Evolutionary conservation across 2,113 vertebrate genomes (phyloP), one percentile per base, ranked within the genome.

Genomic region (Naja naja): DNA sequence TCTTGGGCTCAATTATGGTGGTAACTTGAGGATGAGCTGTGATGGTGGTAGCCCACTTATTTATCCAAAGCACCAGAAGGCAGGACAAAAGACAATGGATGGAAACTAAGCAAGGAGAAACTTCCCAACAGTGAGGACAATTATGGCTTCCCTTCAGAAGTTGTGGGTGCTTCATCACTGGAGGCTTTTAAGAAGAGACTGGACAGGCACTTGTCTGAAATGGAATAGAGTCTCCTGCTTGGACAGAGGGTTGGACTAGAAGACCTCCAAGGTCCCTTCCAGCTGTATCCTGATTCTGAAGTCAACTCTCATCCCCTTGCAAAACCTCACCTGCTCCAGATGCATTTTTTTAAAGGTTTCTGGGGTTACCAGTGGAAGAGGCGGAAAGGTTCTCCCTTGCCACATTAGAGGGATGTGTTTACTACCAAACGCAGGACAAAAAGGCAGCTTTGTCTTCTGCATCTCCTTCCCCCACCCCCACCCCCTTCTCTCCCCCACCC

Each of bases 381-480:
- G 92, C 0, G 0, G 92, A 86, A 93, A 86, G 89, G 49, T 64
- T 88, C 47, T 90, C 47, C 85, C 89, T 88, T 85, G 81, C 93
- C 56, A 87, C 86, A 56, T 90, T 56, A 34, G 93, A 94, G 93
- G 92, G 34, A 92, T 95, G 94, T 91, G 69, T 93, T 96, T 94
- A 91, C 94, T 96, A 52, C 92, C 64, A 93, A 93, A 69, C 81
- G 91, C 74, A 93, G 94, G 95, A 95, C 52, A 94, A 94, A 96
- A 54, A 94, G 64, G 88, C 60, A 93, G 0, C 93, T 43, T 81
- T 96, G 92, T 95, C 90, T 95, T 94, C 91, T 81, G 87, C 89
- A 74, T 93, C 92, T 69, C 30, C 14, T 12, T 2, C 64, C 30
- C 4, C 47, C 47, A 1, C 6, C 7, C 0, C 1, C 60, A 4